A percentile compares a stretch with the other conserved stretches of the same genome.
Conservation (phyloP, 2,888 invertebrate genomes). For the Xanthorhoe designata region DNA sequence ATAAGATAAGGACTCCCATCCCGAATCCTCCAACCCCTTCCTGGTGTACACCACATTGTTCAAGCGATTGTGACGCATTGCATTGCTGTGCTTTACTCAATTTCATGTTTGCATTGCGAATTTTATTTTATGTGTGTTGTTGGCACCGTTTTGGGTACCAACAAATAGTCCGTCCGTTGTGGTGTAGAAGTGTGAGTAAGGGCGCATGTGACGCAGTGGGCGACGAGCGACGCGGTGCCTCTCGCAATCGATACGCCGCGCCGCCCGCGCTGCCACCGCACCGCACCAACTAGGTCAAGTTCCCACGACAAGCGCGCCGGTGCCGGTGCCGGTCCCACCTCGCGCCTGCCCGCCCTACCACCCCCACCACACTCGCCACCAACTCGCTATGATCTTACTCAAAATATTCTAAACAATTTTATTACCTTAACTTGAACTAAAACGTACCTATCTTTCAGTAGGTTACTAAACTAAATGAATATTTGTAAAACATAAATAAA, state of each 20-base stretch:
- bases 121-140: constrained; percentile 47
- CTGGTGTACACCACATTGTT: constrained; percentile 77
- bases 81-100: constrained; percentile 59
- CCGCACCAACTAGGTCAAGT: constrained; percentile 81
- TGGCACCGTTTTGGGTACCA: constrained; percentile 57
- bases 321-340: constrained; percentile 44
- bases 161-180: constrained; percentile 54
- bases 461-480: not conserved
- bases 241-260: constrained; percentile 78
- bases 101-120: constrained; percentile 68
- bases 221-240: constrained; percentile 66
- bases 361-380: not conserved
- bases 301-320: constrained; percentile 76
- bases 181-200: constrained; percentile 69
- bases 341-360: not conserved
- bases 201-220: constrained; percentile 78
- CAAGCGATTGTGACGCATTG: constrained; percentile 68
- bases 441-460: not conserved
- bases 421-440: not conserved
- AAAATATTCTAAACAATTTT: not conserved
- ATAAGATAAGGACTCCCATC: constrained; percentile 67
- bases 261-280: constrained; percentile 64
- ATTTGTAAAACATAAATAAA: not conserved
- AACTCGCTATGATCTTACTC: not conserved
- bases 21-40: constrained; percentile 64